A percentile compares a stretch with the other conserved stretches of the same genome.
phyloP scores from a whole-genome alignment of 2,888 invertebrate genomes.

The Macropis europaea region DNA sequence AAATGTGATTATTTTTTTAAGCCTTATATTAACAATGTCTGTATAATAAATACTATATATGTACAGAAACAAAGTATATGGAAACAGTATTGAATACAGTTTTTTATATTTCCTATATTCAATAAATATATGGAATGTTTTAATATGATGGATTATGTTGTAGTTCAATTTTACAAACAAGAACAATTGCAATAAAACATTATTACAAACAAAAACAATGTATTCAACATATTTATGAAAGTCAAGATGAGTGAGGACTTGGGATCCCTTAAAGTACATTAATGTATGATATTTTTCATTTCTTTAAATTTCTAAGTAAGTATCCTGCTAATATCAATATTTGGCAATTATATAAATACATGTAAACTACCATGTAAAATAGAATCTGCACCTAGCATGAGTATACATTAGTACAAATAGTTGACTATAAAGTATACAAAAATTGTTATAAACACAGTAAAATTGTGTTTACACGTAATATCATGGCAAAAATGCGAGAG shows the following conservation, averaged over 20 bases:
- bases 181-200: constrained; percentile 19
- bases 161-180: constrained; percentile 3
- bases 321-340: constrained; percentile 16
- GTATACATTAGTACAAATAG: constrained; percentile 37
- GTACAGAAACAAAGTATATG: constrained; percentile 26
- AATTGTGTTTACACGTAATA: constrained; percentile 27
- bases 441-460: constrained; percentile 22
- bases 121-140: constrained; percentile 32
- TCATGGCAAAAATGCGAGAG: constrained; percentile 22
- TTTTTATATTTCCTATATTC: constrained; percentile 20
- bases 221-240: constrained; percentile 18
- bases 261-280: constrained; percentile 31
- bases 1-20: constrained; percentile 18
- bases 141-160: not conserved
- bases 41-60: constrained; percentile 40
- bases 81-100: constrained; percentile 13
- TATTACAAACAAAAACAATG: constrained; percentile 15
- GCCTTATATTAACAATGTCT: constrained; percentile 15
- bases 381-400: constrained; percentile 19
- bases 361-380: constrained; percentile 13
- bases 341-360: constrained; percentile 13
- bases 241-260: constrained; percentile 5
- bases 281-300: not conserved
- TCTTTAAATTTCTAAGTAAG: constrained; percentile 32
- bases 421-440: constrained; percentile 32